These are phyloP conservation scores for Neodontobutis hainanensis DNA, from an alignment of 2,113 vertebrate species.

Conservation along the genomic window DNA sequence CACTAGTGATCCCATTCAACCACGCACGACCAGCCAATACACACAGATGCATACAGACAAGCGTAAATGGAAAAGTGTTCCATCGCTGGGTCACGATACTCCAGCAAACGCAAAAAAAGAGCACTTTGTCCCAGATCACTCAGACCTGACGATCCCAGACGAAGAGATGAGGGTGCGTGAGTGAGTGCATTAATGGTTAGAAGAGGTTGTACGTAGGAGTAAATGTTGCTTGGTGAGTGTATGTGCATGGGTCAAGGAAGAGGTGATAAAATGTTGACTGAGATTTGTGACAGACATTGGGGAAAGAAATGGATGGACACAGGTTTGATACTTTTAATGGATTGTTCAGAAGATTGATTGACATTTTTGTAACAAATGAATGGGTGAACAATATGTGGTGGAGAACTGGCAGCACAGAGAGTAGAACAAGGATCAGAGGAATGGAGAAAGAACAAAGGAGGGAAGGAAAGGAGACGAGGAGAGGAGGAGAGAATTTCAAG, in stretches of 20 bases:
- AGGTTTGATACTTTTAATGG: neutral
- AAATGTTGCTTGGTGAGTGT: neutral
- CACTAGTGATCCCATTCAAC: slow-evolving; percentile 50
- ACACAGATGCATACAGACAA: slow-evolving; percentile 8
- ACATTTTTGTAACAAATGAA: neutral
- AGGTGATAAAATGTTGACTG: neutral
- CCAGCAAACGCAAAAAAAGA: slow-evolving; percentile 27
- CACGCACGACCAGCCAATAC: slow-evolving; percentile 30
- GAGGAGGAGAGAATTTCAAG: no score
- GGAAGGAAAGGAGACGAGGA: no score
- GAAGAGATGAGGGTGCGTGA: slow-evolving; percentile 4
- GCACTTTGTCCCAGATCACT: slow-evolving; percentile 60
- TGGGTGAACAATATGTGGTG: no score
- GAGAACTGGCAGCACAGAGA: no score
- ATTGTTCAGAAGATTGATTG: neutral
- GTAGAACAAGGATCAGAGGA: no score
- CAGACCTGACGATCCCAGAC: slow-evolving; percentile 37
- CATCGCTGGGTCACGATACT: neutral
- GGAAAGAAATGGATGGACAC: neutral
- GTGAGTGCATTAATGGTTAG: neutral
- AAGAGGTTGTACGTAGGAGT: neutral
- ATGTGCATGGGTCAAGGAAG: neutral
- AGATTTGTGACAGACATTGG: neutral
- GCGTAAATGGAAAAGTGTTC: neutral
- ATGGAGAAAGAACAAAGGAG: no score